Conservation (phyloP, 2,888 invertebrate species). For the Chymomyza procnemis region DNA sequence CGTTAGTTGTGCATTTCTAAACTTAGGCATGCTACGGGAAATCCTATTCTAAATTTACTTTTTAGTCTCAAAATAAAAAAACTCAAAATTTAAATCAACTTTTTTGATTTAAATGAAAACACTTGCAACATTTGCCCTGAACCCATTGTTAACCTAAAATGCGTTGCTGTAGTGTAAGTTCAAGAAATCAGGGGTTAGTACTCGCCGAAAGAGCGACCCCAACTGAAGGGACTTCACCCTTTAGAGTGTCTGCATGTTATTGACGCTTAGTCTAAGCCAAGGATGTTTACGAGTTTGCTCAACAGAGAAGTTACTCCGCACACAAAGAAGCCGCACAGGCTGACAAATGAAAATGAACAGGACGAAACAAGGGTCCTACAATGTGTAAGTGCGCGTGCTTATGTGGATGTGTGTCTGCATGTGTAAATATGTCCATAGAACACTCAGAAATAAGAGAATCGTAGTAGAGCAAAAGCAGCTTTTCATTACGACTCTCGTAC, state of each 20-base stretch:
- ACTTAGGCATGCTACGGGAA: no score
- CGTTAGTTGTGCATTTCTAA: no score
- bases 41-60: no score
- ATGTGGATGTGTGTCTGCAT: not conserved
- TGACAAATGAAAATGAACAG: not conserved
- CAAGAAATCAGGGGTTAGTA: not conserved
- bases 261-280: not conserved
- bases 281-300: constrained; percentile 42
- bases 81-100: no score
- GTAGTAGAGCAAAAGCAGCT: not conserved
- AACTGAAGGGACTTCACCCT: not conserved
- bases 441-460: not conserved
- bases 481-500: not conserved
- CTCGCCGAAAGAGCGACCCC: not conserved
- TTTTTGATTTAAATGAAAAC: no score
- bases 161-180: not conserved
- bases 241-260: not conserved
- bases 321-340: constrained; percentile 35
- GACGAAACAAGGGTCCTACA: not conserved
- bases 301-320: constrained; percentile 67
- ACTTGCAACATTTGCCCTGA: no score
- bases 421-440: not conserved
- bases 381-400: not conserved
- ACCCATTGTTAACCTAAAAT: not conserved
- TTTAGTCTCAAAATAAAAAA: no score